Conservation (phyloP, 2,888 invertebrate genomes). For the Trissolcus brochymenae region DNA sequence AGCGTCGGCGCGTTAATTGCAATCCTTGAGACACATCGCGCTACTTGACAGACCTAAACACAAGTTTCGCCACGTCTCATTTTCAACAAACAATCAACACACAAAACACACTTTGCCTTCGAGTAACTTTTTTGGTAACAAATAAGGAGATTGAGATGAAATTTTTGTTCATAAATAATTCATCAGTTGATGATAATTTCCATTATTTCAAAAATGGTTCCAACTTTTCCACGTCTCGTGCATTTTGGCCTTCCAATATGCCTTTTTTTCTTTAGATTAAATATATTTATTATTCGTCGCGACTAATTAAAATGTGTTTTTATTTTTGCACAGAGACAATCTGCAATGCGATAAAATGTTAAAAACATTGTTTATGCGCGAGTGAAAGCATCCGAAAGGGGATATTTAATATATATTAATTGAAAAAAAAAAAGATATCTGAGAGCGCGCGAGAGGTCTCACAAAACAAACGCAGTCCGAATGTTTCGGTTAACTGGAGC, state of each 20-base stretch:
- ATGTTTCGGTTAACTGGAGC: conserved; percentile 34
- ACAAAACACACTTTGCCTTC: conserved; percentile 1
- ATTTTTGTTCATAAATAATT: too few relatives aligned
- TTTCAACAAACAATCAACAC: conserved; percentile 3
- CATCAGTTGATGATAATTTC: too few relatives aligned
- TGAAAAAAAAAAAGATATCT: conserved; percentile 1
- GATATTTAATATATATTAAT: conserved; percentile 31
- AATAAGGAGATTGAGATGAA: background rate
- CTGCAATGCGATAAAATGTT: too few relatives aligned
- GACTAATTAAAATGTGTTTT: too few relatives aligned
- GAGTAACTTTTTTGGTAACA: background rate
- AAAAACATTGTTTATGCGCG: conserved; percentile 1
- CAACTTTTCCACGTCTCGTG: too few relatives aligned
- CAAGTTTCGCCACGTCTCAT: conserved; percentile 19
- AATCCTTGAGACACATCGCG: conserved; percentile 60
- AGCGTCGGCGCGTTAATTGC: conserved; percentile 32
- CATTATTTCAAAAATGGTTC: too few relatives aligned
- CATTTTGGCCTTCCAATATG: too few relatives aligned
- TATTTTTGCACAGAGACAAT: too few relatives aligned
- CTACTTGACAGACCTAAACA: conserved; percentile 65
- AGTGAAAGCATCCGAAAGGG: conserved; percentile 39
- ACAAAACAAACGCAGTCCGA: conserved; percentile 33
- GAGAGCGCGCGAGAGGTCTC: conserved; percentile 13
- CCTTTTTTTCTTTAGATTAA: too few relatives aligned
- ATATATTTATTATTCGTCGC: too few relatives aligned